Percentiles rank a stretch among this genome's conserved stretches.
These are phyloP conservation scores for Caretta caretta DNA, from an alignment of 2,113 vertebrate genomes.

Conservation along the genomic window DNA sequence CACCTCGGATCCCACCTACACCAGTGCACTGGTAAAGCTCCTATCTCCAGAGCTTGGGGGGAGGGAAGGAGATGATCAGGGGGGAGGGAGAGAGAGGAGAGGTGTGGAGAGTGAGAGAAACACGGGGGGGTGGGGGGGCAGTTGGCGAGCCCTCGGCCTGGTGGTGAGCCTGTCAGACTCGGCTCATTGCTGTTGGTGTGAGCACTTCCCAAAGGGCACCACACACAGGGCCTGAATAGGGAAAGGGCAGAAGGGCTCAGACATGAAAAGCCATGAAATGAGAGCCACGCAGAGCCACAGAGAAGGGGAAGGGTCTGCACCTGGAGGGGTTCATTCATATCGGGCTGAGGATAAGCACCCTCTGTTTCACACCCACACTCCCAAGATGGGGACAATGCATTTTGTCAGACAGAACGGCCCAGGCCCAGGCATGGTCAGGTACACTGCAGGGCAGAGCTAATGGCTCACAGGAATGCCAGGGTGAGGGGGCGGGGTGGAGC, in stretches of 20 bases:
- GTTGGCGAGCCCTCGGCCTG: not conserved
- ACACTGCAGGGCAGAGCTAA: not conserved
- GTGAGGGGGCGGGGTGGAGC: not conserved
- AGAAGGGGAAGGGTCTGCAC: not conserved
- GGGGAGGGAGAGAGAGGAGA: too few species aligned
- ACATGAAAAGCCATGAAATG: not conserved
- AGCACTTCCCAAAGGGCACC: not conserved
- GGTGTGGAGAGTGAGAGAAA: not conserved
- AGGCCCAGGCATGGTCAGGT: not conserved
- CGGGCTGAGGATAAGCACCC: not conserved
- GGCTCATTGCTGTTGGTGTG: not conserved
- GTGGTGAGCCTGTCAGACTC: not conserved
- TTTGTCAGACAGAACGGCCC: not conserved
- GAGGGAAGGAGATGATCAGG: not conserved
- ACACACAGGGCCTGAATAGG: not conserved
- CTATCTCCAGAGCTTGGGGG: fast-evolving
- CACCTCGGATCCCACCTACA: constrained; percentile 97
- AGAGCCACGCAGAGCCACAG: not conserved
- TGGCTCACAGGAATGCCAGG: not conserved
- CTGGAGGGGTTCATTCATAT: not conserved
- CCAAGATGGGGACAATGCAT: not conserved
- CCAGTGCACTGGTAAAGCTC: constrained; percentile 91
- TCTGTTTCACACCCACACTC: not conserved
- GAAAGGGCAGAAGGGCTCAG: not conserved
- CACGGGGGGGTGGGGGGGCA: too few species aligned